phyloP scores from a whole-genome alignment of 2,888 invertebrate species.

The Galeopsomyia nigrocyanea region DNA sequence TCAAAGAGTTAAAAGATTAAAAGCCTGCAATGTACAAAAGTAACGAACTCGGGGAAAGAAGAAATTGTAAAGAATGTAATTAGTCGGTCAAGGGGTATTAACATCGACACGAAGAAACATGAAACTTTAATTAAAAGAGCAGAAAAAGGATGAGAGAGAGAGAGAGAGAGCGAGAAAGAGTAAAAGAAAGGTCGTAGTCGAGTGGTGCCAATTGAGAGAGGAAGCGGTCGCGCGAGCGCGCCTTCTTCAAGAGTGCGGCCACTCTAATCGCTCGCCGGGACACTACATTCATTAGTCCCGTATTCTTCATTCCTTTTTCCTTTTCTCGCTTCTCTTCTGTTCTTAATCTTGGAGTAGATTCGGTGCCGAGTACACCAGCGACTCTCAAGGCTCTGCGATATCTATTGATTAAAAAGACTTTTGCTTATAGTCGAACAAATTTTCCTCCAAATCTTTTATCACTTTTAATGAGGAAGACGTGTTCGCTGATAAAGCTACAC shows the following conservation, averaged over 20 bases:
- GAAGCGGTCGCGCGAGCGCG: slow-evolving; percentile 15
- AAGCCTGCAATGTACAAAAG: background rate
- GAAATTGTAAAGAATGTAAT: slow-evolving; percentile 13
- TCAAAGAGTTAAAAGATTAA: slow-evolving; percentile 9
- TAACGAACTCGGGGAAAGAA: slow-evolving; percentile 3
- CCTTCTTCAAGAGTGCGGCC: slow-evolving; percentile 25
- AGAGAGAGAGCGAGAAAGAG: background rate
- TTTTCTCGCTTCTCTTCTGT: background rate
- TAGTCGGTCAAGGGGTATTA: slow-evolving; percentile 29
- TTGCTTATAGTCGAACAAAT: background rate
- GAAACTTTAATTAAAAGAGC: slow-evolving; percentile 43
- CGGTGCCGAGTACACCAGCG: too few species aligned
- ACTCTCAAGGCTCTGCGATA: too few species aligned
- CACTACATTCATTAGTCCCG: slow-evolving; percentile 46
- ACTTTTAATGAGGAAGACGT: too few species aligned
- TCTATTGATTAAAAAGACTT: background rate
- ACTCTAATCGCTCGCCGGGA: slow-evolving; percentile 45
- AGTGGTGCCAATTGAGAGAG: slow-evolving; percentile 31
- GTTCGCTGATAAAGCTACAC: too few species aligned
- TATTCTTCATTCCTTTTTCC: slow-evolving; percentile 27
- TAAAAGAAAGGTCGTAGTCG: slow-evolving; percentile 9
- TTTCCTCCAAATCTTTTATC: too few species aligned
- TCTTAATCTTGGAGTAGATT: too few species aligned
- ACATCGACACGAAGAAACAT: slow-evolving; percentile 17
- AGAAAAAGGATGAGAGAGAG: slow-evolving; percentile 15